Conservation (phyloP, 35 echinoderm and acorn worm species). For the Nesometra sesokonis region DNA sequence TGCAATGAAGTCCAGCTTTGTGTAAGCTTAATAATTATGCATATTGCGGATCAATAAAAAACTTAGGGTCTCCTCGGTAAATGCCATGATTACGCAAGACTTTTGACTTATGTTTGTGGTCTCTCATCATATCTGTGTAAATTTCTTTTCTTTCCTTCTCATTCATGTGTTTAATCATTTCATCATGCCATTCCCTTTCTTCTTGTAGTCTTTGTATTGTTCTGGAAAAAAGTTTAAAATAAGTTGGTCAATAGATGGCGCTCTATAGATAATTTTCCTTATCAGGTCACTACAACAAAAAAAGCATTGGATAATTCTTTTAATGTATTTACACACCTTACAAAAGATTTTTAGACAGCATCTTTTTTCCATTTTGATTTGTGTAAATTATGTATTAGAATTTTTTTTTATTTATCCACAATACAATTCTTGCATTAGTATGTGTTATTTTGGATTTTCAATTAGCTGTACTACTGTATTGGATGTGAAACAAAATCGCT, state of each 20-base stretch:
- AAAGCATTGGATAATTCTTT: not conserved
- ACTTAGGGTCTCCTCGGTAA: conserved; percentile 63
- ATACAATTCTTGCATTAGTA: too few species aligned
- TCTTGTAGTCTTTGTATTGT: conserved; percentile 47
- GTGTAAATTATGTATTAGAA: too few species aligned
- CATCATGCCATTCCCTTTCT: conserved; percentile 72
- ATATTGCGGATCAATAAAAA: conserved; percentile 69
- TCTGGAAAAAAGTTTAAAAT: conserved; percentile 25
- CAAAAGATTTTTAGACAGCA: not conserved
- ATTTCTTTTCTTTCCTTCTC: conserved; percentile 39
- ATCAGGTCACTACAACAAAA: too few species aligned
- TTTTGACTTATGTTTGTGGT: conserved; percentile 72
- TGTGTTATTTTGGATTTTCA: too few species aligned
- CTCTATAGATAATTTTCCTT: not conserved
- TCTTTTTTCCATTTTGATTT: too few species aligned
- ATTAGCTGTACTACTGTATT: too few species aligned
- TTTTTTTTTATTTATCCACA: too few species aligned
- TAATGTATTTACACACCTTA: not conserved
- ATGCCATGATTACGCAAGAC: conserved; percentile 65
- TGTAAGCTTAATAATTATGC: too few species aligned
- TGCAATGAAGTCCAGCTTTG: too few species aligned
- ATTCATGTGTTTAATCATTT: conserved; percentile 59
- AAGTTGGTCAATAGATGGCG: not conserved
- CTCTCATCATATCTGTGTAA: conserved; percentile 31
- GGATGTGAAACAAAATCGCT: too few species aligned